phyloP scores from a whole-genome alignment of 2,797 vertebrate species.

The Tokudaia tokunoshimensis region DNA sequence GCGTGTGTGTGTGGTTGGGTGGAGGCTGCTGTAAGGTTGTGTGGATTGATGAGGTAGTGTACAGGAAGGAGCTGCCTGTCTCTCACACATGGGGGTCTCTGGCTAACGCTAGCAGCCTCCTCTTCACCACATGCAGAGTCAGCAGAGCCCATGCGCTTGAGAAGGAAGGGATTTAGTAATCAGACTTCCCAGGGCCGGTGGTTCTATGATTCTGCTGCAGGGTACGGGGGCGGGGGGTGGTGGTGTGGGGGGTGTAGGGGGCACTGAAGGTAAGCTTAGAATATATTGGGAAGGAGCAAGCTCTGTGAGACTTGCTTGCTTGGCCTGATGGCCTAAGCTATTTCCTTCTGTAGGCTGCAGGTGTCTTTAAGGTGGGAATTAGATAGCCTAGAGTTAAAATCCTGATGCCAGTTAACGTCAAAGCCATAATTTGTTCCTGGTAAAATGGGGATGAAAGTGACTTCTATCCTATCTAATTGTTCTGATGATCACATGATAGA shows the following conservation, averaged over 20 bases:
- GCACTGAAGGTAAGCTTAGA: neutral
- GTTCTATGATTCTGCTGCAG: neutral
- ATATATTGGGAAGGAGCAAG: neutral
- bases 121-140: neutral
- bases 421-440: neutral
- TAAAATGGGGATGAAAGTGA: neutral
- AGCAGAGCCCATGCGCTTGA: neutral
- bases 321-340: neutral
- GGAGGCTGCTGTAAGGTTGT: neutral
- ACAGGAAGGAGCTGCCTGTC: neutral
- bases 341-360: neutral
- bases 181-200: neutral
- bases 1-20: neutral
- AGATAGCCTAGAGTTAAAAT: slow-evolving; percentile 7
- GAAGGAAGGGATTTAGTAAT: neutral
- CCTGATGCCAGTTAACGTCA: neutral
- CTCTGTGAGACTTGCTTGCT: neutral
- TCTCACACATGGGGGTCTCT: neutral
- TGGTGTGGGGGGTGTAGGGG: neutral
- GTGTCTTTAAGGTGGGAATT: neutral
- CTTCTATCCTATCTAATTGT: neutral
- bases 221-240: neutral
- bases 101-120: neutral
- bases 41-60: neutral
- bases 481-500: neutral